These are phyloP conservation scores for Cosmopolites sordidus DNA, from an alignment of 2,888 invertebrate genomes.

Conservation along the genomic window DNA sequence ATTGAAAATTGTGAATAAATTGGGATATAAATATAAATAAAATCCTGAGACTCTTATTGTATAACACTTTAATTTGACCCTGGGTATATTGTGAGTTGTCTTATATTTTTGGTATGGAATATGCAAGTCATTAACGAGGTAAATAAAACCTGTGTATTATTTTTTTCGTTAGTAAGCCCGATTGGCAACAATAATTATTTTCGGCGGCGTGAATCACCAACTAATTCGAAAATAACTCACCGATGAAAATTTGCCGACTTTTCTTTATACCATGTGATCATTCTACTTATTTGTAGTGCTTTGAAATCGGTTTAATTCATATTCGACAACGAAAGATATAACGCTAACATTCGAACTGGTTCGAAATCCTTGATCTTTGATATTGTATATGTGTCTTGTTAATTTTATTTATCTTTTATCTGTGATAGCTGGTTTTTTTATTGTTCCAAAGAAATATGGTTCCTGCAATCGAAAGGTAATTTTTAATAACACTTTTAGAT, in stretches of 20 bases:
- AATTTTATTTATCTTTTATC: conserved; percentile 9
- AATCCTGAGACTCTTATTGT: no score
- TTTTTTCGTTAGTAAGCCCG: conserved; percentile 15
- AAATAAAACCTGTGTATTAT: conserved; percentile 1
- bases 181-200: conserved; percentile 21
- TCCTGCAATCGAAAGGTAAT: conserved; percentile 24
- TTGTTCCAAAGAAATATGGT: conserved; percentile 9
- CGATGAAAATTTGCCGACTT: conserved; percentile 24
- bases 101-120: no score
- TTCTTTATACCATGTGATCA: conserved; percentile 22
- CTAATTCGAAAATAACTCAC: conserved; percentile 24
- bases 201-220: conserved; percentile 19
- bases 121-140: not conserved
- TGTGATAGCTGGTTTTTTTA: conserved; percentile 19
- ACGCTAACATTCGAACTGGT: conserved; percentile 13
- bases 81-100: no score
- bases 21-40: no score
- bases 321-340: conserved; percentile 26
- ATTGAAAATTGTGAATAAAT: no score
- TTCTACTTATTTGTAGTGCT: conserved; percentile 13
- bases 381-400: not conserved
- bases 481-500: no score
- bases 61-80: no score
- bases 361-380: conserved; percentile 3
- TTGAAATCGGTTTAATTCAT: conserved; percentile 18